These are phyloP conservation scores for Ochropleura leucogaster DNA, from an alignment of 2,888 invertebrate genomes.

Conservation along the genomic window DNA sequence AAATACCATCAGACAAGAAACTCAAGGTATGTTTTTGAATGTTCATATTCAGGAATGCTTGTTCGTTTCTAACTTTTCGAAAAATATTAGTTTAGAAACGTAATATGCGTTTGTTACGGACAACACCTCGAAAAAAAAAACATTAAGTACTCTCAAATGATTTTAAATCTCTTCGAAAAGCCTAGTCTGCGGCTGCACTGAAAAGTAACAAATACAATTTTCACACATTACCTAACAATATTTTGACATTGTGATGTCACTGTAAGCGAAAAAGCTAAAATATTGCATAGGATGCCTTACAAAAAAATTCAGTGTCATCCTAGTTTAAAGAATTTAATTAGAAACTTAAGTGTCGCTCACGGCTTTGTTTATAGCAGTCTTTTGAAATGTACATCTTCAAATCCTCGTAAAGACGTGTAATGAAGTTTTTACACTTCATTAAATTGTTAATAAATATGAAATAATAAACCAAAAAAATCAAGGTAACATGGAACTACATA, in stretches of 20 bases:
- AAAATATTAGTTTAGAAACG: not conserved
- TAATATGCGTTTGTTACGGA: not conserved
- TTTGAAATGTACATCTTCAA: not conserved
- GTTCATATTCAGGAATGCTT: not conserved
- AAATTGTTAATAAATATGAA: not conserved
- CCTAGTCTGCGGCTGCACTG: not conserved
- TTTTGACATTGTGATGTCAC: not conserved
- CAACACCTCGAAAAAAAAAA: not conserved
- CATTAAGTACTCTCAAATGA: not conserved
- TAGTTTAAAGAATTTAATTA: constrained; percentile 30
- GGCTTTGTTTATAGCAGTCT: constrained; percentile 9
- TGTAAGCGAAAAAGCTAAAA: constrained; percentile 4
- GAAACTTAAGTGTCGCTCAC: constrained; percentile 8
- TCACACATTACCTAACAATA: not conserved
- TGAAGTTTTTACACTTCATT: constrained; percentile 12
- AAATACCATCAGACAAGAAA: constrained; percentile 95
- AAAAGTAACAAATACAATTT: not conserved
- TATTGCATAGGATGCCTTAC: not conserved
- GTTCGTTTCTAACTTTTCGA: not conserved
- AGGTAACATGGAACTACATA: not conserved
- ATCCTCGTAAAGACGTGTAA: not conserved
- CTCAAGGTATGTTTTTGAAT: constrained; percentile 92
- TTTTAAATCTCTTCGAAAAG: not conserved
- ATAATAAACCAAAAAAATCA: not conserved
- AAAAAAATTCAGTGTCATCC: constrained; percentile 18